Conservation (phyloP, 2,888 invertebrate species). For the Rhogogaster chlorosoma region DNA sequence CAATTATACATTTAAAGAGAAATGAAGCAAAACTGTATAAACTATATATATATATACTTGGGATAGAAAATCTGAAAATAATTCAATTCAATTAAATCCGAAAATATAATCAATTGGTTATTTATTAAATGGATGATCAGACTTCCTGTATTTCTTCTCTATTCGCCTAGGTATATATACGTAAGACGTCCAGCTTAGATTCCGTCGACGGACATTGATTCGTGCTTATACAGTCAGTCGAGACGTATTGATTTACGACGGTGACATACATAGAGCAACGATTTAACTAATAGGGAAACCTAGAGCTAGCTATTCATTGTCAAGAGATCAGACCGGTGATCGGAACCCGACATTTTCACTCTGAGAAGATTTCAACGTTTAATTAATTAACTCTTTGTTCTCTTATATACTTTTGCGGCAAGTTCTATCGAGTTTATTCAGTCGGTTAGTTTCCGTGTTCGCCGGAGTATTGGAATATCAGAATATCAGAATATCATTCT, state of each 20-base stretch:
- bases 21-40: too few species aligned
- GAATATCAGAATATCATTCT: too few species aligned
- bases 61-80: too few species aligned
- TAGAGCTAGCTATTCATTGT: not conserved
- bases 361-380: not conserved
- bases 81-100: too few species aligned
- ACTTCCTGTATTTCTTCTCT: not conserved
- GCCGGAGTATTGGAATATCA: too few species aligned
- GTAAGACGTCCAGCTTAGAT: not conserved
- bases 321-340: not conserved
- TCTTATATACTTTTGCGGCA: not conserved
- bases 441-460: too few species aligned
- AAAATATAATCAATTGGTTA: too few species aligned
- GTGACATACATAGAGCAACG: not conserved
- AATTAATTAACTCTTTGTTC: conserved; percentile 29
- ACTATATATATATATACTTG: too few species aligned
- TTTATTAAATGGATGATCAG: not conserved
- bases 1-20: too few species aligned
- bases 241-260: not conserved
- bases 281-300: conserved; percentile 9
- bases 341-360: not conserved
- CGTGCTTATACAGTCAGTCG: not conserved
- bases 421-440: too few species aligned
- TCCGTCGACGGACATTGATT: not conserved
- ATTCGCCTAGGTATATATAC: not conserved